Evolutionary conservation across 1,140 invertebrate genomes (phyloP), one percentile per base, ranked within the genome.

Genomic region (Phortica variegata): DNA sequence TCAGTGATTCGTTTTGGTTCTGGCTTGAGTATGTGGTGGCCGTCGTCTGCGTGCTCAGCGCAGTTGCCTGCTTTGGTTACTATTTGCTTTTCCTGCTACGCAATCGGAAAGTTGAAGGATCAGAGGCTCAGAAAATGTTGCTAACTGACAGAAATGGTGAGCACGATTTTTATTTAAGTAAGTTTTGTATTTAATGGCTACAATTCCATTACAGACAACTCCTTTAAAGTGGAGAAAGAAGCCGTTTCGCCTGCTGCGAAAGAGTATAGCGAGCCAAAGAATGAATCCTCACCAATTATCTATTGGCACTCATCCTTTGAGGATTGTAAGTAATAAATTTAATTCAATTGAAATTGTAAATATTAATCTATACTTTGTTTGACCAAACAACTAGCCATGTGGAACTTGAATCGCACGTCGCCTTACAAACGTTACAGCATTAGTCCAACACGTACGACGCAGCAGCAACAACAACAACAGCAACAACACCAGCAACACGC

Each of bases 251-350:
- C 12, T 31, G 12, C n/a, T 58, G 47, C 26, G 51, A 58, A 0
- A 3, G 33, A 2, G 56, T n/a, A 53, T 2, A 39, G 32, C 2
- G 49, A 51, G 23, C n/a, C 32, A 2, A 26, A 51, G 9, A 56
- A 66, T 21, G 49, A 48, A 26, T 26, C 23, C n/a, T 31, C 29
- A 12, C 63, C 61, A 33, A 61, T 72, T 0, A 56, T 75, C 2
- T 75, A 72, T 36, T 75, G 73, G 72, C 73, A 75, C 41, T 75
- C 73, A 2, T 75, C 73, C 0, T 73, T 75, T 12, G 73, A 75
- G 42, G 72, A 75, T 37, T 62, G 55, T 57, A 44, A 41, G 26
- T 43, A 29, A 10, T 26, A 5, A 26, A 10, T 32, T 1, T 43
- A 13, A 36, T 36, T 19, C n/a, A 5, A 17, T 47, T 4, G 9